Evolutionary conservation across 1,140 invertebrate genomes (phyloP).

Genomic region (Limonius californicus): DNA sequence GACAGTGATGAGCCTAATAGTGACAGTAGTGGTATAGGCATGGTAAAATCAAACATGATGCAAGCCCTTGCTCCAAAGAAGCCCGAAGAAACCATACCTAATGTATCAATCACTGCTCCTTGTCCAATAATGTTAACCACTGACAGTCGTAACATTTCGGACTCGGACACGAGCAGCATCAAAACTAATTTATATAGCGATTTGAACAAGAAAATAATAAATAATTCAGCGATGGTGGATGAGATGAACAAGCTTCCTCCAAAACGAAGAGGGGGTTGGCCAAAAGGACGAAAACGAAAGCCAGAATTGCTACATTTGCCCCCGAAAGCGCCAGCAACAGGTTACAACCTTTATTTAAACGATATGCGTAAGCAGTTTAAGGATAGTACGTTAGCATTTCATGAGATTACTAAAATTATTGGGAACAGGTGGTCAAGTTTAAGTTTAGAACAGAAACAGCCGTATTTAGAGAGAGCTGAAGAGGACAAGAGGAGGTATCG

Average conservation of each 20-base stretch:
- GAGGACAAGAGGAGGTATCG: slow-evolving; percentile 55
- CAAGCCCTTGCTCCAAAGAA: neutral
- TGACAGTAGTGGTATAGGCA: slow-evolving; percentile 20
- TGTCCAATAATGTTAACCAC: neutral
- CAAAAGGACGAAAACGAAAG: slow-evolving; percentile 59
- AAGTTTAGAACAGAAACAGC: slow-evolving; percentile 52
- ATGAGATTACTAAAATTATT: slow-evolving; percentile 55
- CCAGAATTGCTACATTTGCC: slow-evolving; percentile 50
- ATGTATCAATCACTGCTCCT: neutral
- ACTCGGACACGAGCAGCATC: slow-evolving; percentile 26
- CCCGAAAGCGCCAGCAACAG: slow-evolving; percentile 56
- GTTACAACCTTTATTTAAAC: slow-evolving; percentile 57
- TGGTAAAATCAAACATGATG: neutral
- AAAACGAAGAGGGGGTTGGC: slow-evolving; percentile 59
- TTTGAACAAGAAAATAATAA: neutral
- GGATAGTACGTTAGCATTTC: slow-evolving; percentile 50
- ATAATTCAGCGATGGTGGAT: neutral
- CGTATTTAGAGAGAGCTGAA: slow-evolving; percentile 54
- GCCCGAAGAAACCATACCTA: no score
- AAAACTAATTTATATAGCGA: slow-evolving; percentile 3
- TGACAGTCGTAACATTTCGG: slow-evolving; percentile 9
- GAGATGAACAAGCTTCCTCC: slow-evolving; percentile 26
- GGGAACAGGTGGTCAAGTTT: slow-evolving; percentile 58
- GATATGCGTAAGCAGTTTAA: slow-evolving; percentile 54
- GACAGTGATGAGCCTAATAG: slow-evolving; percentile 46